These are phyloP conservation scores for Drosophila stalkeri DNA, from an alignment of 2,888 invertebrate genomes.

Conservation along the genomic window DNA sequence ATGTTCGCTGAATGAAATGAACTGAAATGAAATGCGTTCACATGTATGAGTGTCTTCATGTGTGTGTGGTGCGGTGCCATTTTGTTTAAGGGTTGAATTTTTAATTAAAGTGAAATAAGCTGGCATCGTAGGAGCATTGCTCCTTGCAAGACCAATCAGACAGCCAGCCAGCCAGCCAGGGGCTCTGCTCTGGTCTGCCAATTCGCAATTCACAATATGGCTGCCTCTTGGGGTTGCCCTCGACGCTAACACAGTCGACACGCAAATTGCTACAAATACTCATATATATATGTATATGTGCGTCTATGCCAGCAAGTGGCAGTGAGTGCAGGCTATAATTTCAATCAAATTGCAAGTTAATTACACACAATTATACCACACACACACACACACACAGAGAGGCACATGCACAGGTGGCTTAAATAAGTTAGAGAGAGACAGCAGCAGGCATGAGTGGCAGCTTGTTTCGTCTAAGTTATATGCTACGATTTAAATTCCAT, in stretches of 20 bases:
- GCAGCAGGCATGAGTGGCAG: slow-evolving; percentile 38
- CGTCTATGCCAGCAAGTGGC: slow-evolving; percentile 15
- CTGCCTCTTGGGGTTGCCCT: slow-evolving; percentile 57
- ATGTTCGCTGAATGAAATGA: slow-evolving; percentile 66
- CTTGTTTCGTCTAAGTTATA: slow-evolving; percentile 35
- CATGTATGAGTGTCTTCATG: slow-evolving; percentile 27
- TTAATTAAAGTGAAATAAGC: slow-evolving; percentile 68
- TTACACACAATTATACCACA: slow-evolving; percentile 75
- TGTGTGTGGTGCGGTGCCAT: slow-evolving; percentile 47
- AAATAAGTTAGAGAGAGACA: slow-evolving; percentile 4
- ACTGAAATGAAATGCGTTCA: slow-evolving; percentile 57
- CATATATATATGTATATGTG: neutral
- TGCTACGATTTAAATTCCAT: slow-evolving; percentile 16
- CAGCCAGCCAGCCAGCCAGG: neutral
- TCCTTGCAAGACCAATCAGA: slow-evolving; percentile 63
- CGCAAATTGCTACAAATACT: slow-evolving; percentile 68
- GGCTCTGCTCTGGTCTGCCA: slow-evolving; percentile 27
- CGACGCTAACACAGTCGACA: slow-evolving; percentile 42
- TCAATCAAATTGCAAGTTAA: slow-evolving; percentile 80
- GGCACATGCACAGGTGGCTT: slow-evolving; percentile 22
- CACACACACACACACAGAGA: slow-evolving; percentile 34
- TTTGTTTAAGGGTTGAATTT: slow-evolving; percentile 74
- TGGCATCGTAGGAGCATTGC: slow-evolving; percentile 66
- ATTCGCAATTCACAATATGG: slow-evolving; percentile 66
- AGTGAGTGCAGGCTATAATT: slow-evolving; percentile 67